Evolutionary conservation across 2,113 vertebrate species (phyloP), one percentile per base, ranked within the genome.

Genomic region (Paracanthobrama guichenoti): DNA sequence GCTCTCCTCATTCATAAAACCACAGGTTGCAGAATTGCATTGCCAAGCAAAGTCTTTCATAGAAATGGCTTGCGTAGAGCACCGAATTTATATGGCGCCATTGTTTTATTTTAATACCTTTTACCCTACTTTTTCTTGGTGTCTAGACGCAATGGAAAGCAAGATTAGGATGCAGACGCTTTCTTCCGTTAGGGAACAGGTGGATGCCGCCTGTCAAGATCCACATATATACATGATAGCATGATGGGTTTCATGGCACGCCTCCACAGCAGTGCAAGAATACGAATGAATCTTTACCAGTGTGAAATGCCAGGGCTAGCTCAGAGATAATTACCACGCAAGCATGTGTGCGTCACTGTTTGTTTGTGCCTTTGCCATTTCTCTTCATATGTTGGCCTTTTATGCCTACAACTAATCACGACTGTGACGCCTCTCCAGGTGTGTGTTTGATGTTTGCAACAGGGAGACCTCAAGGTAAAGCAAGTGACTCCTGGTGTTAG

Each of bases 301-400:
- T 90, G 69, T 44, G 71, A 90, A 77, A 84, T 55, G 64, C 79
- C 55, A 79, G 7, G n/a, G 44, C 64, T 46, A 77, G 8, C 44
- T 39, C 39, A 39, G 35, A 83, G 73, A 71, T 87, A 83, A 84
- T 79, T 84, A 53, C 69, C 60, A 22, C 83, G 28, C 88, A 78
- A 85, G 39, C 85, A 39, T 39, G 85, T 92, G 73, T 3, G 4
- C 35, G 35, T 35, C 84, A 86, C 59, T 87, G 86, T 87, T 85
- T 86, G 60, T 77, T 71, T 48, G 10, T 35, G 82, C 48, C 82
- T 42, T 59, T 76, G 72, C 78, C 39, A 42, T 84, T 87, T 77
- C 53, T 66, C 26, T 77, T 53, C 57, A 71, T 28, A 60, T 26
- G 50, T 82, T 39, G 86, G 50, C 72, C 64, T 60, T 72, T 79